Base-by-base conservation (phyloP, 2,888 invertebrate species). In the Epirrhoe tristata region DNA sequence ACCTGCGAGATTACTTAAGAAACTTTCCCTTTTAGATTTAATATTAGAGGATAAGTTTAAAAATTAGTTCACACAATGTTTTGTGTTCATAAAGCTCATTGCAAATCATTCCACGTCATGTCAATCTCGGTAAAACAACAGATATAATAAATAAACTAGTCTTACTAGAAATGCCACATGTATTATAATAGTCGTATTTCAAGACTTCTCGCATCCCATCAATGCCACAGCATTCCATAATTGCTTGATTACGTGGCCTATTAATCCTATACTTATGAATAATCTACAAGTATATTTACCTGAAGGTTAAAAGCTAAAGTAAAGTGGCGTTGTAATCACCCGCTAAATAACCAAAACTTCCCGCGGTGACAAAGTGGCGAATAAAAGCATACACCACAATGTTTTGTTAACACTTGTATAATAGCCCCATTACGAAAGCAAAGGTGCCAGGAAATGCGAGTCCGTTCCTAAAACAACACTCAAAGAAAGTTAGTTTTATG, bases 1-100 rank as follows among this genome's bases (percentile, higher is more conserved):
- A 87, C 84, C 84, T 84, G 84, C 72, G 82, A 82, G 83, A 82
- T 80, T 81, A 80, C 80, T 83, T 77, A 76, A 69, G 74, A 70
- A 84, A 84, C 79, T 83, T 79, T 67, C 69, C 66, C 67, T 77
- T 77, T 79, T 77, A 83, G 84, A 81, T 81, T 79, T 77, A 80
- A 80, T 75, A 81, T 78, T 76, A 74, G 72, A 79, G 79, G 39
- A 43, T 43, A 43, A 43, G 39, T 43, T 43, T 43, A 12, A 43
- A 43, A 39, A 39, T n/a, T 12, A 10, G 5, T 43, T 43, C 12
- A 43, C 4, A 12, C 39, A 43, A 43, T 43, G 12, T 43, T 8
- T 36, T 36, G 12, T 12, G 12, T 43, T 43, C 39, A 12, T 43
- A 43, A 24, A 1, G 24, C 39, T n/a, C n/a, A n/a, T n/a, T 12